Conservation (phyloP, 2,113 vertebrate species). For the Chionodraco myersi region DNA sequence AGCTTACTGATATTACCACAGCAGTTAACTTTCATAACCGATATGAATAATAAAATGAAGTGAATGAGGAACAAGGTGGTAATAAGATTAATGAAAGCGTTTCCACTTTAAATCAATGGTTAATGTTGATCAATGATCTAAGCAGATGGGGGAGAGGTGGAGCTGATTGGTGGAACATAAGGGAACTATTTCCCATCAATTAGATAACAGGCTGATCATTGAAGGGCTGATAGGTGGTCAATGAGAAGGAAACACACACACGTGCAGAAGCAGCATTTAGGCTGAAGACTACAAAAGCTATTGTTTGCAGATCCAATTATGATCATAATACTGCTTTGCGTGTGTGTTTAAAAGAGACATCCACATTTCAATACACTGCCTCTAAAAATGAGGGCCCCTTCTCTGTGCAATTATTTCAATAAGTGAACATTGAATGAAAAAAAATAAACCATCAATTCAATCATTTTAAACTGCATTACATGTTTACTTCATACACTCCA, state of each 20-base stretch:
- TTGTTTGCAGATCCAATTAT: slow-evolving; percentile 43
- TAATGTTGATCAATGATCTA: slow-evolving; percentile 39
- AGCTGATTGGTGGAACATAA: slow-evolving; percentile 64
- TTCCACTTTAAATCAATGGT: slow-evolving; percentile 51
- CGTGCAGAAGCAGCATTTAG: not conserved
- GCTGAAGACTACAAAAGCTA: slow-evolving; percentile 26
- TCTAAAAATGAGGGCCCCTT: slow-evolving; percentile 19
- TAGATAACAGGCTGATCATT: slow-evolving; percentile 58
- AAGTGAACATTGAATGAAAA: slow-evolving; percentile 30
- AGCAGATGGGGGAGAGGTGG: slow-evolving; percentile 49
- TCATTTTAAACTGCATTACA: not conserved
- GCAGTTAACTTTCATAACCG: slow-evolving; percentile 39
- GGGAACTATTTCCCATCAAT: slow-evolving; percentile 60
- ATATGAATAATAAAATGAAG: slow-evolving; percentile 28
- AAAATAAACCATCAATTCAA: not conserved
- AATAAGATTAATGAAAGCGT: slow-evolving; percentile 40
- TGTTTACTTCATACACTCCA: not conserved
- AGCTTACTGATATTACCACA: slow-evolving; percentile 20
- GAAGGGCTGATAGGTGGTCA: slow-evolving; percentile 55
- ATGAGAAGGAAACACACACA: slow-evolving; percentile 34
- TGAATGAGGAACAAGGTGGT: not conserved
- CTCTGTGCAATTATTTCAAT: too few relatives aligned
- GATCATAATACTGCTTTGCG: not conserved
- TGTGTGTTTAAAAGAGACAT: not conserved
- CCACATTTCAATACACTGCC: too few relatives aligned